A percentile compares a stretch with the other conserved stretches of the same genome.
Conservation (phyloP, 2,888 invertebrate genomes). For the Thereva unica region DNA sequence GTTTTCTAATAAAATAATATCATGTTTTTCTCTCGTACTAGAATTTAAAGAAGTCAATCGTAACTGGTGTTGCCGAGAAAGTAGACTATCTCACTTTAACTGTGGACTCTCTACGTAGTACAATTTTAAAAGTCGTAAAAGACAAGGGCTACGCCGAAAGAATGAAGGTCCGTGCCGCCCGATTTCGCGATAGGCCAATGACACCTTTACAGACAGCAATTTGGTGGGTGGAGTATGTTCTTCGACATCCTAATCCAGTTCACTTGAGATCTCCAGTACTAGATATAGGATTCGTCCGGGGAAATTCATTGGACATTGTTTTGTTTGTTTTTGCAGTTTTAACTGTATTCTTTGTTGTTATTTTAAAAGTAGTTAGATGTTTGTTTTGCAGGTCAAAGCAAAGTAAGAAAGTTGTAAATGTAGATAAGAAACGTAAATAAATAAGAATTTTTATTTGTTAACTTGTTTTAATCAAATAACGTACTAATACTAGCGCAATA, state of each 20-base stretch:
- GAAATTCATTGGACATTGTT: slow-evolving; percentile 57
- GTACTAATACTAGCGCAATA: too few species aligned
- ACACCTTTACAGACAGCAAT: slow-evolving; percentile 62
- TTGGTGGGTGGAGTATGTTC: slow-evolving; percentile 66
- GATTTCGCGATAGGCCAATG: slow-evolving; percentile 60
- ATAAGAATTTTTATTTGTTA: too few species aligned
- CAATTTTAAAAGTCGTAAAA: slow-evolving; percentile 41
- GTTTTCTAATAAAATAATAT: not conserved
- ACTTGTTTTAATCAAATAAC: too few species aligned
- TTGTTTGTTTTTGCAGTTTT: slow-evolving; percentile 7
- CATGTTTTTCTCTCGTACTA: too few species aligned
- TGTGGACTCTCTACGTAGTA: slow-evolving; percentile 34
- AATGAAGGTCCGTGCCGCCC: slow-evolving; percentile 54
- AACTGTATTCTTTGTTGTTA: not conserved
- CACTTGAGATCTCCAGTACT: slow-evolving; percentile 58
- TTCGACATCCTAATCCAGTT: slow-evolving; percentile 60
- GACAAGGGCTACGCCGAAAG: slow-evolving; percentile 43
- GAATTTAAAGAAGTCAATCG: not conserved
- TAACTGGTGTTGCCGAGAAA: slow-evolving; percentile 43
- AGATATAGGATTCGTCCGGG: slow-evolving; percentile 57
- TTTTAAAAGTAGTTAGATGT: not conserved
- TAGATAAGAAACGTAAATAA: too few species aligned
- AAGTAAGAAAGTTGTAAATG: not conserved
- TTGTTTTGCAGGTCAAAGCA: slow-evolving; percentile 46
- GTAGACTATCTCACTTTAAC: slow-evolving; percentile 44